phyloP scores from a whole-genome alignment of 1,140 invertebrate genomes.

The Listronotus oregonensis region DNA sequence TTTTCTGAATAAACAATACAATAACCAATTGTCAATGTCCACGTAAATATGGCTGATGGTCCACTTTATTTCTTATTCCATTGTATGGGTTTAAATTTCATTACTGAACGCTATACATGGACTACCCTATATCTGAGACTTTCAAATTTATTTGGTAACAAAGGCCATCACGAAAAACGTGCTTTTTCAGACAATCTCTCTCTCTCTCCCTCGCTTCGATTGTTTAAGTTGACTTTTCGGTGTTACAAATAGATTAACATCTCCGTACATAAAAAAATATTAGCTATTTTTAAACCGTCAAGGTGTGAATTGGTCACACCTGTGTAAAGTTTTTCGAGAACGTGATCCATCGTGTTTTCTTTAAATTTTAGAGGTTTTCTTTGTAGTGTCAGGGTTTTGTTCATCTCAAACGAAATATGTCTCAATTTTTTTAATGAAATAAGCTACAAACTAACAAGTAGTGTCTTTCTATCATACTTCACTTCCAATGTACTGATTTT shows the following conservation, averaged over 20 bases:
- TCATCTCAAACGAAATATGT: no score
- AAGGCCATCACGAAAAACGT: slow-evolving; percentile 27
- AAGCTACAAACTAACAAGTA: no score
- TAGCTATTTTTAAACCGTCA: slow-evolving; percentile 13
- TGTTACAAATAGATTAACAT: slow-evolving; percentile 31
- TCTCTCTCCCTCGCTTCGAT: slow-evolving; percentile 20
- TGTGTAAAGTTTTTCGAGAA: slow-evolving; percentile 17
- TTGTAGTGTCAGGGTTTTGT: neutral
- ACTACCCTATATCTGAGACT: slow-evolving; percentile 7
- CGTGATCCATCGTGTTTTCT: slow-evolving; percentile 25
- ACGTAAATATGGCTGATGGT: no score
- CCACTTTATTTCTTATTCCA: no score
- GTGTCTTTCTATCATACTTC: no score
- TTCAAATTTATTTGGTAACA: slow-evolving; percentile 34
- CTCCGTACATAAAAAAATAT: slow-evolving; percentile 17
- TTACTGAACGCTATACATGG: neutral
- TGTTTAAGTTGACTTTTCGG: slow-evolving; percentile 31
- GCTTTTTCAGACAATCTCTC: slow-evolving; percentile 15
- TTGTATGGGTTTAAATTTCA: neutral
- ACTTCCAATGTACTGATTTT: no score
- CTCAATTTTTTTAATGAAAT: no score
- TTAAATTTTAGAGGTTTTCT: slow-evolving; percentile 3
- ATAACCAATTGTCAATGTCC: no score
- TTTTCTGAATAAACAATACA: no score
- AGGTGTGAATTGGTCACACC: slow-evolving; percentile 31